phyloP scores from a whole-genome alignment of 1,140 invertebrate genomes.

The Eriocheir sinensis region DNA sequence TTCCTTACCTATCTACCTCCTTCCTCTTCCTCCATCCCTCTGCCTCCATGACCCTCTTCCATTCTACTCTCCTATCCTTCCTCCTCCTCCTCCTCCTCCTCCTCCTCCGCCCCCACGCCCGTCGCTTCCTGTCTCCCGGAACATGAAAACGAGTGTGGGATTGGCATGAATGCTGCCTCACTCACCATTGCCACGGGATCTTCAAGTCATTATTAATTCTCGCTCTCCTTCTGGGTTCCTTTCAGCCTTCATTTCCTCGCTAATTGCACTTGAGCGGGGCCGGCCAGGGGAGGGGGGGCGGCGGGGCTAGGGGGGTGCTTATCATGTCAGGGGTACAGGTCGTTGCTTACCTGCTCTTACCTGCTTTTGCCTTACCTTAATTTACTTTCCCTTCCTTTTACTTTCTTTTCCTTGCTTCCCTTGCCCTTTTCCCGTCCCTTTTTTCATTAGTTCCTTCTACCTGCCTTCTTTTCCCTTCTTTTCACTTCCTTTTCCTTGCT shows the following conservation, averaged over 20 bases:
- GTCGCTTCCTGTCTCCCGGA: not conserved
- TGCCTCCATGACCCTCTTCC: slow-evolving; percentile 46
- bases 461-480: too few relatives aligned
- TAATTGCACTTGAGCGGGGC: slow-evolving; percentile 1
- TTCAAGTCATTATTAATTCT: slow-evolving; percentile 29
- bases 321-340: not conserved
- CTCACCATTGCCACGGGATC: slow-evolving; percentile 8
- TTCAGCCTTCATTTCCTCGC: slow-evolving; percentile 12
- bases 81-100: not conserved
- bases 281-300: too few relatives aligned
- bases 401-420: slow-evolving; percentile 5
- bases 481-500: too few relatives aligned
- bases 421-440: too few relatives aligned
- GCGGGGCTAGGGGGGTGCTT: not conserved
- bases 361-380: slow-evolving; percentile 13
- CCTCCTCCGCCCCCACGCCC: not conserved
- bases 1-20: not conserved
- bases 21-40: slow-evolving; percentile 41
- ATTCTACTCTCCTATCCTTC: not conserved
- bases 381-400: not conserved
- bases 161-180: not conserved
- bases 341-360: not conserved
- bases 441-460: too few relatives aligned
- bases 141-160: slow-evolving; percentile 19
- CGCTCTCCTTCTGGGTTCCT: not conserved